phyloP scores from a whole-genome alignment of 2,888 invertebrate genomes.

The Pseudoips prasinana region DNA sequence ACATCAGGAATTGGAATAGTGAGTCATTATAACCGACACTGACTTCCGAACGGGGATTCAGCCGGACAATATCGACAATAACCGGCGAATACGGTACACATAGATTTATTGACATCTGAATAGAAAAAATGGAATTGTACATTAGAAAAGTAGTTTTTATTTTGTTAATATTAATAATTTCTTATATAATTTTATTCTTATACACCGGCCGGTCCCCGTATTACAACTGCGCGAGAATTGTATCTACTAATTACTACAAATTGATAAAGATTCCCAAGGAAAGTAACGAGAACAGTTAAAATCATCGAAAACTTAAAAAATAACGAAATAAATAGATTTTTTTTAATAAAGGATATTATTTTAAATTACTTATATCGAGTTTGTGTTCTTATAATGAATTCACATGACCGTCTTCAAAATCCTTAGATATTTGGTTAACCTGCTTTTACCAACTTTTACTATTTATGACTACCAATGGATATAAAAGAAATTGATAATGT shows the following conservation, averaged over 20 bases:
- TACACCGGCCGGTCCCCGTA: conserved; percentile 47
- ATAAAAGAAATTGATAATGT: no score
- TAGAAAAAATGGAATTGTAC: conserved; percentile 72
- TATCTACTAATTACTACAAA: conserved; percentile 66
- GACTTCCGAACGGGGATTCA: conserved; percentile 46
- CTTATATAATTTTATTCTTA: conserved; percentile 25
- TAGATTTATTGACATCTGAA: conserved; percentile 41
- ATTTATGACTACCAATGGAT: no score
- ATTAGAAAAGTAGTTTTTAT: conserved; percentile 60
- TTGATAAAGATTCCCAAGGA: conserved; percentile 78
- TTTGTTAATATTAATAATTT: conserved; percentile 21
- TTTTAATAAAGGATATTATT: conserved; percentile 45
- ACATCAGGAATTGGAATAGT: conserved; percentile 73
- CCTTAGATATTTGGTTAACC: no score
- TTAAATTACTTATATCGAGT: conserved; percentile 41
- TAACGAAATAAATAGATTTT: conserved; percentile 78
- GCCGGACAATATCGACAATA: conserved; percentile 24
- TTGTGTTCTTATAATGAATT: conserved; percentile 44
- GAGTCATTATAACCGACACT: conserved; percentile 56
- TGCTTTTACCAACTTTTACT: no score
- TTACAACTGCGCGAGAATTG: conserved; percentile 48
- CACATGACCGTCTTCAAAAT: no score
- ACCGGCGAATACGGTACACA: conserved; percentile 20
- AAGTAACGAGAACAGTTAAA: conserved; percentile 80
- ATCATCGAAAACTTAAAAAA: conserved; percentile 79